Evolutionary conservation across 2,888 invertebrate species (phyloP).

Genomic region (Polymixis flavicincta): DNA sequence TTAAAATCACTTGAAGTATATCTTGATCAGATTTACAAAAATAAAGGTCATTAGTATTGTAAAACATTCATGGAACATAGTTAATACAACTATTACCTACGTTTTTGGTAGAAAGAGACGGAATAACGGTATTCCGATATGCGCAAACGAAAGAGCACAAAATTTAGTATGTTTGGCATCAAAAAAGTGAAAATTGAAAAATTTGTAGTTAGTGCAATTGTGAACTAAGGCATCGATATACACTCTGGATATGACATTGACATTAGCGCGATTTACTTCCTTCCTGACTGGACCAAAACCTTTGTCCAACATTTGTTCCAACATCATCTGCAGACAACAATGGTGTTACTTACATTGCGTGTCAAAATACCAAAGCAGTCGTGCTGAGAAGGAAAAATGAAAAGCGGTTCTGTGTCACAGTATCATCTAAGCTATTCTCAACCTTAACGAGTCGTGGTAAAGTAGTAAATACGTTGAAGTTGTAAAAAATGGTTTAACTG

Average conservation of each 20-base stretch:
- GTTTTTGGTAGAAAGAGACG: no score
- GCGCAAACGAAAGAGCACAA: no score
- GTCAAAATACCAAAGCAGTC: slow-evolving; percentile 45
- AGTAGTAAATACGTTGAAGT: slow-evolving; percentile 13
- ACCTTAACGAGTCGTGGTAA: background rate
- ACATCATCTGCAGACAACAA: slow-evolving; percentile 34
- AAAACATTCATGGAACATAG: no score
- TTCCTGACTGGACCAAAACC: slow-evolving; percentile 12
- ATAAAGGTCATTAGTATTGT: no score
- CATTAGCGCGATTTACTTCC: background rate
- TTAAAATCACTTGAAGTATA: no score
- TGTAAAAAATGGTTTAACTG: slow-evolving; percentile 26
- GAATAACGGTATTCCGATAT: no score
- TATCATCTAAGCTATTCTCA: background rate
- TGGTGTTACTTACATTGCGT: slow-evolving; percentile 43
- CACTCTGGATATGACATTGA: background rate
- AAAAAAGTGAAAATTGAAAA: no score
- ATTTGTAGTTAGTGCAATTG: no score
- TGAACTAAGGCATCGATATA: no score
- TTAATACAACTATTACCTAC: no score
- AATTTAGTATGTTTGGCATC: no score
- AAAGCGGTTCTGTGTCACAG: slow-evolving; percentile 22
- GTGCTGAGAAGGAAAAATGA: slow-evolving; percentile 45
- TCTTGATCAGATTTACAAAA: no score
- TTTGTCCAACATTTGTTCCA: slow-evolving; percentile 33